Base-by-base conservation (phyloP, 1,140 invertebrate genomes). In the Dendroctonus ponderosae region DNA sequence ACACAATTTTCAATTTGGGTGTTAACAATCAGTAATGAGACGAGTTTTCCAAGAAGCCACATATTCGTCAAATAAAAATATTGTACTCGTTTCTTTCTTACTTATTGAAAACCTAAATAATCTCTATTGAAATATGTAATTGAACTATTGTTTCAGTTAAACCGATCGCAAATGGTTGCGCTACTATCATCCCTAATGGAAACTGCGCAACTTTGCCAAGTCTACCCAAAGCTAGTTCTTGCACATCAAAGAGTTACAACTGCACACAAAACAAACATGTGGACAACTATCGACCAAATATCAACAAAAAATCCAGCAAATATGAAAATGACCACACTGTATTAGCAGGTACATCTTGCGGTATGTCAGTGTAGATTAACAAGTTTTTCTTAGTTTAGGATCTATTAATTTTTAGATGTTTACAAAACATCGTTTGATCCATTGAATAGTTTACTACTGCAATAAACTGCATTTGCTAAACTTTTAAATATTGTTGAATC, bases 291-390 rank as follows among this genome's bases (percentile, higher is more conserved):
- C 42, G 9, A 37, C 42, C 44, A 41, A 43, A 54, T 11, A 49
- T n/a, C 3, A 7, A 7, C 5, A 66, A 12, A 38, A 66, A 66
- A 46, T 7, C 9, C 14, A 44, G 53, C 42, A 44, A 43, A 5
- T 73, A 66, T 50, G 72, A 75, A 7, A 71, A 71, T 40, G 76
- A 78, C 41, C 73, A 78, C 52, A 76, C 76, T 0, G 73, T 66
- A 9, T n/a, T 66, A 66, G 56, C 64, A 60, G 58, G 64, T 66
- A 26, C 26, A 26, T 26, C 26, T 26, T 26, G 26, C 40, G 6
- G 14, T 39, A 46, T 26, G 26, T 26, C 26, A 2, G 26, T 26
- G 26, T 26, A 26, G 3, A 26, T 26, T 26, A 3, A 26, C 26
- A 26, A 26, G 26, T 26, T 26, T 26, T 26, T 2, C 26, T n/a